Percentiles rank a stretch among this genome's conserved stretches.
Evolutionary conservation across 2,888 invertebrate species (phyloP).

Genomic region (Dasypolia templi): DNA sequence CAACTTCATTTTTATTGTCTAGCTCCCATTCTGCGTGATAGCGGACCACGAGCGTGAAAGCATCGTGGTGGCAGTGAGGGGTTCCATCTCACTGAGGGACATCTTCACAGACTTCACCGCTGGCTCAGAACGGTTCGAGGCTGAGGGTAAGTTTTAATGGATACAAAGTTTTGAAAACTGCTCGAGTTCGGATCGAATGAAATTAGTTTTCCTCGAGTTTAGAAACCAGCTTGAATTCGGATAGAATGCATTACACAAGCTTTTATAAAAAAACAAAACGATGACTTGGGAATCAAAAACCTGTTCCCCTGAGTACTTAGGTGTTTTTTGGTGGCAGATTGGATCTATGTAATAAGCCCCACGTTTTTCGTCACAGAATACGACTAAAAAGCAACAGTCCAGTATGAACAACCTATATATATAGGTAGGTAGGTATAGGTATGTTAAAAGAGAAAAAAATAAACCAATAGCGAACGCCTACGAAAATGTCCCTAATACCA

Average conservation of each 20-base stretch:
- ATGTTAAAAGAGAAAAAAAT: not conserved
- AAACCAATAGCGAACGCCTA: too few relatives aligned
- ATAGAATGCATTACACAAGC: not conserved
- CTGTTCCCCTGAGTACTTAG: not conserved
- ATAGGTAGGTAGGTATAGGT: too few relatives aligned
- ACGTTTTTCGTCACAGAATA: not conserved
- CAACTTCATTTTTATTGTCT: slow-evolving; percentile 58
- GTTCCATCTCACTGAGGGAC: slow-evolving; percentile 96
- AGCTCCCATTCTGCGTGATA: slow-evolving; percentile 97
- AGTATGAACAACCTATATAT: too few relatives aligned
- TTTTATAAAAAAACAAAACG: not conserved
- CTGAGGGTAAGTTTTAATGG: slow-evolving; percentile 85
- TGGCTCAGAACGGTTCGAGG: slow-evolving; percentile 93
- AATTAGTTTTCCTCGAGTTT: not conserved
- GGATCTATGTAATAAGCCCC: too few relatives aligned
- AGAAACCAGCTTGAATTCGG: not conserved
- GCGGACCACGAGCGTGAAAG: slow-evolving; percentile 95
- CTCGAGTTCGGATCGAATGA: not conserved
- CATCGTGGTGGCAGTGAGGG: slow-evolving; percentile 95
- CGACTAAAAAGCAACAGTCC: not conserved
- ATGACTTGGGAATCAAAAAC: not conserved
- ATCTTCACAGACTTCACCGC: slow-evolving; percentile 96
- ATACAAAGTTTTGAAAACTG: not conserved
- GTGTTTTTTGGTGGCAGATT: not conserved
- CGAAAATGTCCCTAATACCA: not conserved